Evolutionary conservation across 2,797 vertebrate species (phyloP).

Genomic region (Karalla daura): DNA sequence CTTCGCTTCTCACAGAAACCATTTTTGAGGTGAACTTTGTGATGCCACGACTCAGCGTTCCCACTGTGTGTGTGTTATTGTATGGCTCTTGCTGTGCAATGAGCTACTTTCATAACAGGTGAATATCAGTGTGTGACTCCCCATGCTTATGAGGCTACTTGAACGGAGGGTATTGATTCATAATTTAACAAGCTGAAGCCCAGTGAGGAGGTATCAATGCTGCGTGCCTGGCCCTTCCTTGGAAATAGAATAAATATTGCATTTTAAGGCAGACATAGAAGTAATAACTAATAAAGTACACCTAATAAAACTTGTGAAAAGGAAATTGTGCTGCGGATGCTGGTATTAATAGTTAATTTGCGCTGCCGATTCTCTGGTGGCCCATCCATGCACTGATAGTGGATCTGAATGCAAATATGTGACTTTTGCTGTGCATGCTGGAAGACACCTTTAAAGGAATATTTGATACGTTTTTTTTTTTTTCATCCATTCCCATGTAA

Average conservation of each 20-base stretch:
- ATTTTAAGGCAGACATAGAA: conserved; percentile 24
- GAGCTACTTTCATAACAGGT: conserved; percentile 12
- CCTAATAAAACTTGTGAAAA: neutral
- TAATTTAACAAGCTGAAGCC: conserved; percentile 57
- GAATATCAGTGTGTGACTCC: conserved; percentile 8
- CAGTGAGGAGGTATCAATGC: conserved; percentile 33
- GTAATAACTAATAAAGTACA: neutral
- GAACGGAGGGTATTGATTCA: conserved; percentile 56
- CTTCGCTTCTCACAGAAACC: no score
- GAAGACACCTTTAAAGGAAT: conserved; percentile 4
- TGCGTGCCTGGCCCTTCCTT: conserved; percentile 10
- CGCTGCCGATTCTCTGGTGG: neutral
- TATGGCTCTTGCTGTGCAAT: neutral
- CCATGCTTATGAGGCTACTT: conserved; percentile 17
- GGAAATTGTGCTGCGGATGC: conserved; percentile 10
- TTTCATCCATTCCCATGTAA: conserved; percentile 17
- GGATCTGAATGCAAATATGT: conserved; percentile 26
- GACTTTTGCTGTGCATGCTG: conserved; percentile 1
- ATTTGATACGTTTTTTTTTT: neutral
- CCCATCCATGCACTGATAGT: conserved; percentile 1
- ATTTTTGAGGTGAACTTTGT: no score
- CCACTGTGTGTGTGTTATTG: neutral
- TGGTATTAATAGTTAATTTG: conserved; percentile 20
- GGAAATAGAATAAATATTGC: conserved; percentile 45
- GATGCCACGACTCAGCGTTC: conserved; percentile 39